Evolutionary conservation across 2,888 invertebrate species (phyloP).

Genomic region (Synanthedon tipuliformis): DNA sequence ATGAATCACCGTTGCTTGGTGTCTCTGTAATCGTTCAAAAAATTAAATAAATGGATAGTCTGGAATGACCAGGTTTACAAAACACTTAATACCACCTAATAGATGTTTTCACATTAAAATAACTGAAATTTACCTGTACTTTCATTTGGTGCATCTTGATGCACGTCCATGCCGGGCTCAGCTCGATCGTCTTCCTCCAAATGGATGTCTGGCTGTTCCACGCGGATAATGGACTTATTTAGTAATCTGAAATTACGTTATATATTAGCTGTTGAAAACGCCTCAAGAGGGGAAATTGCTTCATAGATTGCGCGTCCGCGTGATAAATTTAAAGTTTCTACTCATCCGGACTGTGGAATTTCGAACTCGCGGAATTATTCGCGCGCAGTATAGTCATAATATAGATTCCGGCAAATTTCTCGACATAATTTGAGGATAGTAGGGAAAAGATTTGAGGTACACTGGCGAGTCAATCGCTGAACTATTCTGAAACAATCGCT

Average conservation of each 20-base stretch:
- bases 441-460: too few species aligned
- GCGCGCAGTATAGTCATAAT: not conserved
- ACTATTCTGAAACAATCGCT: too few species aligned
- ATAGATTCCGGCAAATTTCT: too few species aligned
- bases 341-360: too few species aligned
- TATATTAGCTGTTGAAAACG: not conserved
- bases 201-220: slow-evolving; percentile 97
- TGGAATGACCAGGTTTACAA: too few species aligned
- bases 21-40: slow-evolving; percentile 5
- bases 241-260: slow-evolving; percentile 70
- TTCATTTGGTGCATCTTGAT: slow-evolving; percentile 55
- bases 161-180: slow-evolving; percentile 68
- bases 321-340: too few species aligned
- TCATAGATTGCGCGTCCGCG: too few species aligned
- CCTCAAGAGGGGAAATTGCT: not conserved
- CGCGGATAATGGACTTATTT: slow-evolving; percentile 96
- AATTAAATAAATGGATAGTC: too few species aligned
- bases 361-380: not conserved
- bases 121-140: not conserved
- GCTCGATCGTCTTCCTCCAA: slow-evolving; percentile 82
- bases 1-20: slow-evolving; percentile 35
- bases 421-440: too few species aligned
- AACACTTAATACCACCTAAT: not conserved
- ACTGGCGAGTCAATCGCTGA: too few species aligned
- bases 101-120: too few species aligned